These are phyloP conservation scores for Physella acuta DNA, from an alignment of 1,140 invertebrate genomes.

Conservation along the genomic window DNA sequence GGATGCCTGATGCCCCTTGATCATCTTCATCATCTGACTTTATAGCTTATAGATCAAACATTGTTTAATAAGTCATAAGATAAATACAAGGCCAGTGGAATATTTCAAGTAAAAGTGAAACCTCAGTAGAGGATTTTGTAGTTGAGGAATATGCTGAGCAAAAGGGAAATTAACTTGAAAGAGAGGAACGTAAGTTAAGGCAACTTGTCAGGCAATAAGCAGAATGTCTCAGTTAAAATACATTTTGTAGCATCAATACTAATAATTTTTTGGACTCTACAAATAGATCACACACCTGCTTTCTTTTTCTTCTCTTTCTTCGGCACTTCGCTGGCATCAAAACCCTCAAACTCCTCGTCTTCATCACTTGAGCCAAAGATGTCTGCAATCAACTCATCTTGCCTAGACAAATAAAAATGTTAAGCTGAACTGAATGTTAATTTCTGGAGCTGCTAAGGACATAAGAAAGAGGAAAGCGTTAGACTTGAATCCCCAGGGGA, in stretches of 20 bases:
- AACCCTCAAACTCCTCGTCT: slow-evolving; percentile 63
- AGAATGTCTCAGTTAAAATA: no score
- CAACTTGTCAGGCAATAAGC: no score
- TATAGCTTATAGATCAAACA: slow-evolving; percentile 15
- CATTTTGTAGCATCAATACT: no score
- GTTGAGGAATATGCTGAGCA: no score
- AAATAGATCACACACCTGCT: slow-evolving; percentile 41
- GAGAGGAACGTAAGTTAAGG: no score
- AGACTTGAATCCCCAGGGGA: background rate
- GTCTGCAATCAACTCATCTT: slow-evolving; percentile 58
- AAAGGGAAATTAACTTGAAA: no score
- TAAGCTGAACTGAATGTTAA: background rate
- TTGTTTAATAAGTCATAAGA: no score
- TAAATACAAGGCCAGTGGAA: no score
- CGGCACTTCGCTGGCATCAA: slow-evolving; percentile 56
- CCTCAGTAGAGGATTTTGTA: no score
- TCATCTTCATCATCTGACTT: slow-evolving; percentile 41
- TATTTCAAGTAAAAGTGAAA: no score
- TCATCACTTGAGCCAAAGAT: slow-evolving; percentile 63
- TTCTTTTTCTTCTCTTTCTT: slow-evolving; percentile 53
- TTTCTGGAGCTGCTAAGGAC: background rate
- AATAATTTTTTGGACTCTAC: no score
- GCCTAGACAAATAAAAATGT: slow-evolving; percentile 16
- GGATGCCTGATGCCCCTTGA: slow-evolving; percentile 20
- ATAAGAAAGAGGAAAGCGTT: background rate